phyloP scores from a whole-genome alignment of 2,888 invertebrate species.

The Bhutanitis thaidina region DNA sequence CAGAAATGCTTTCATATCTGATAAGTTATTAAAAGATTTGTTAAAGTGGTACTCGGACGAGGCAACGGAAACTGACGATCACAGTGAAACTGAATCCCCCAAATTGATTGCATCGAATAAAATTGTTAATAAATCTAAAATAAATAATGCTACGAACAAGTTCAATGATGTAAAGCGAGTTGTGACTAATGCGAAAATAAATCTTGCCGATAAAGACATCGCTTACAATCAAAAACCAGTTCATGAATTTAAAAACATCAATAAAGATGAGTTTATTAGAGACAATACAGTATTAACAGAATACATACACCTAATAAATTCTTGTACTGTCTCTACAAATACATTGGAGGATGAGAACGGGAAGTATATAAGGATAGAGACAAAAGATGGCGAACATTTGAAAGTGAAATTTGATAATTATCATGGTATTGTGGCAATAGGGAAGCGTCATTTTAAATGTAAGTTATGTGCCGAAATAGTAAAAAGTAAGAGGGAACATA shows the following conservation, averaged over 20 bases:
- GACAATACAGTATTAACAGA: not conserved
- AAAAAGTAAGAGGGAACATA: not conserved
- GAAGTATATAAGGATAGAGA: not conserved
- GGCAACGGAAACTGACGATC: not conserved
- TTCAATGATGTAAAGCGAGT: not conserved
- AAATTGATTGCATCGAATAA: not conserved
- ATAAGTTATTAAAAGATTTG: constrained; percentile 2
- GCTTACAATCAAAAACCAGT: not conserved
- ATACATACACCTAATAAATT: not conserved
- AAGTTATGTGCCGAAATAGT: not conserved
- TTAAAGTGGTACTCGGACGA: constrained; percentile 2
- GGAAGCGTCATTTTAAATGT: not conserved
- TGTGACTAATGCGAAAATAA: not conserved
- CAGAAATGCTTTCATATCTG: constrained; percentile 2
- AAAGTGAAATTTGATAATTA: not conserved
- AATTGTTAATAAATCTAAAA: not conserved
- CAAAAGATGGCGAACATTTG: not conserved
- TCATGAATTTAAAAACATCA: not conserved
- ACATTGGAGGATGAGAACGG: not conserved
- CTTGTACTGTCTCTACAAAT: not conserved
- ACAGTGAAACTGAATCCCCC: not conserved
- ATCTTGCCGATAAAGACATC: not conserved
- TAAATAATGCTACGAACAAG: not conserved
- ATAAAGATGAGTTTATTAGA: not conserved
- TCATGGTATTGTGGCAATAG: not conserved